Conservation (phyloP, 1,140 invertebrate genomes). For the Hydropsyche tenuis region DNA sequence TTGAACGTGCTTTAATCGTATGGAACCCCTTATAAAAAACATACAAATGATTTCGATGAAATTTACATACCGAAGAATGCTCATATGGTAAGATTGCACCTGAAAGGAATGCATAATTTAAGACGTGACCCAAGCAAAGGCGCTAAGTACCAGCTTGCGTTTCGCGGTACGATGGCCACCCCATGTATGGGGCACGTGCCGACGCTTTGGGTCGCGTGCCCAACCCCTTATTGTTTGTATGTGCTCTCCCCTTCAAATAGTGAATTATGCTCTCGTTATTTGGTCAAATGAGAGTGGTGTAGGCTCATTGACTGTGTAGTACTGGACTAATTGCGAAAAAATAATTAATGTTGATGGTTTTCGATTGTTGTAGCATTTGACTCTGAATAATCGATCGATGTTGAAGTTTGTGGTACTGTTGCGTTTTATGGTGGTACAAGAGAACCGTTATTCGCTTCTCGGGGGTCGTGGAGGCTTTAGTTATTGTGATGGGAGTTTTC, state of each 20-base stretch:
- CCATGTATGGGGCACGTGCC: constrained; percentile 17
- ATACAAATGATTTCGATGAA: no score
- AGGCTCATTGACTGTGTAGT: no score
- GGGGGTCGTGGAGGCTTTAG: neutral
- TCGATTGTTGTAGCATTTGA: no score
- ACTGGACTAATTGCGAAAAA: no score
- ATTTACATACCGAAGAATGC: no score
- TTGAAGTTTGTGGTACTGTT: no score
- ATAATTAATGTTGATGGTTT: no score
- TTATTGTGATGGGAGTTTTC: constrained; percentile 10
- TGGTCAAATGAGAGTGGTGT: no score
- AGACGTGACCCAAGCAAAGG: constrained; percentile 20
- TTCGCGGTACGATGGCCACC: constrained; percentile 36
- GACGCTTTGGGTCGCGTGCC: constrained; percentile 28
- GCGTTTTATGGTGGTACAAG: no score
- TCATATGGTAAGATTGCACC: constrained; percentile 20
- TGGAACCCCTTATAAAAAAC: no score
- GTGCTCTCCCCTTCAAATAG: neutral
- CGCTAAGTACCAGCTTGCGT: constrained; percentile 34
- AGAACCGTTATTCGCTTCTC: constrained; percentile 16
- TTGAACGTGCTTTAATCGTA: no score
- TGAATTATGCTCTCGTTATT: constrained; percentile 25
- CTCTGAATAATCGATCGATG: no score
- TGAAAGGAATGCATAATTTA: constrained; percentile 28
- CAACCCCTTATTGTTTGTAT: constrained; percentile 16